Base-by-base conservation (phyloP, 2,888 invertebrate species). In the Tricholauxania praeusta region DNA sequence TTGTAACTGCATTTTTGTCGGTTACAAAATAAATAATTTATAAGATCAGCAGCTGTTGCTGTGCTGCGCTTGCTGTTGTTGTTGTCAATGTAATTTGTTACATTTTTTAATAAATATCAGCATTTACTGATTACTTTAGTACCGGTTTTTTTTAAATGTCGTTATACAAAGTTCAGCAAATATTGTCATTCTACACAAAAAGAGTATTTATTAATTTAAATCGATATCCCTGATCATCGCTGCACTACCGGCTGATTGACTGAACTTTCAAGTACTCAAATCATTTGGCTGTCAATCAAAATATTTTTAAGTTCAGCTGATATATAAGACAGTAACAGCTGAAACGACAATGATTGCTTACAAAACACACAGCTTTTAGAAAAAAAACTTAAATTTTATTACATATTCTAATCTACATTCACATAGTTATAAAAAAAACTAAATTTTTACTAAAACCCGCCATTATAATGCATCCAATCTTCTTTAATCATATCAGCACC, bases 401-500 rank as follows among this genome's bases (percentile, higher is more conserved):
- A 22, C 22, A 22, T 22, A 22, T 22, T 22, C 22, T 22, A 22
- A 22, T 22, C 22, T 22, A 22, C 22, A 53, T 8, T 53, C n/a
- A 3, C 12, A 8, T 53, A 55, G 22, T n/a, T 55, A 55, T 12
- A 55, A 28, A 28, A 28, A 28, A 63, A 63, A 55, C 8, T 55
- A 55, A 55, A 55, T 12, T 55, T 55, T n/a, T 14, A 17, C 60
- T 64, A 64, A 19, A 64, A 64, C 19, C 19, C 22, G 19, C 17
- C 22, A 19, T 51, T 48, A 22, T 67, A 57, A 48, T 67, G 74
- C n/a, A 73, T 77, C 91, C 93, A 93, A 77, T 93, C 92, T 82
- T 92, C 90, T 82, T 94, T 94, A 78, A 96, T 94, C 90, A 96
- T 91, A 80, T 95, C 94, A 0, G 94, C 89, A 1, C 92, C 94